A percentile compares a stretch with the other conserved stretches of the same genome.
These are phyloP conservation scores for Drosophila borealis DNA, from an alignment of 2,888 invertebrate genomes.

Conservation along the genomic window DNA sequence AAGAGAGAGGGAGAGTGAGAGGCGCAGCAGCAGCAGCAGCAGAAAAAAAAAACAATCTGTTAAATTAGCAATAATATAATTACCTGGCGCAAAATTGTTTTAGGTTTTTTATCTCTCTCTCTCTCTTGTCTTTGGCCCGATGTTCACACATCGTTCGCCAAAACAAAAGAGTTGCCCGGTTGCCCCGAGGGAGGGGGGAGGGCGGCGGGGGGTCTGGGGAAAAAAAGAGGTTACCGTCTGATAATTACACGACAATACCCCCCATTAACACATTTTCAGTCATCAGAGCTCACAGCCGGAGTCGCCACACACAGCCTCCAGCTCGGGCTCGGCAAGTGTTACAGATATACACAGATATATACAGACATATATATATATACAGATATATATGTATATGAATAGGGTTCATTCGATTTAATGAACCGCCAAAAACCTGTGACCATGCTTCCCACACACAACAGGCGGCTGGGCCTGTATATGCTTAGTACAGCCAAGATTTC, in stretches of 20 bases:
- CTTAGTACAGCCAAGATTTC: slow-evolving; percentile 50
- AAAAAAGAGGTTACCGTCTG: slow-evolving; percentile 65
- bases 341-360: slow-evolving; percentile 52
- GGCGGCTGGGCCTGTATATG: slow-evolving; percentile 6
- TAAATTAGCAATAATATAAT: slow-evolving; percentile 80
- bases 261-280: slow-evolving; percentile 79
- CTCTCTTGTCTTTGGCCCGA: slow-evolving; percentile 40
- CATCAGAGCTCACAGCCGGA: slow-evolving; percentile 68
- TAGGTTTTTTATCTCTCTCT: slow-evolving; percentile 56
- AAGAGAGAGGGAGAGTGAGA: neutral
- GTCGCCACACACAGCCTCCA: slow-evolving; percentile 17
- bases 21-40: neutral
- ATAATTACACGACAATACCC: slow-evolving; percentile 80
- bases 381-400: slow-evolving; percentile 18
- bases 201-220: slow-evolving; percentile 1
- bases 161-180: slow-evolving; percentile 22
- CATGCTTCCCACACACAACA: slow-evolving; percentile 52
- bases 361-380: too few species aligned
- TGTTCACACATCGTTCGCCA: slow-evolving; percentile 75
- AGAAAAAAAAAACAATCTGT: slow-evolving; percentile 42
- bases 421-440: slow-evolving; percentile 63
- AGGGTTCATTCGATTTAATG: slow-evolving; percentile 79
- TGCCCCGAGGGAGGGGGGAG: neutral
- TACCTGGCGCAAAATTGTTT: slow-evolving; percentile 78
- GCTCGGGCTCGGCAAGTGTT: slow-evolving; percentile 29